These are phyloP conservation scores for Euproctis similis DNA, from an alignment of 2,888 invertebrate species.

Conservation along the genomic window DNA sequence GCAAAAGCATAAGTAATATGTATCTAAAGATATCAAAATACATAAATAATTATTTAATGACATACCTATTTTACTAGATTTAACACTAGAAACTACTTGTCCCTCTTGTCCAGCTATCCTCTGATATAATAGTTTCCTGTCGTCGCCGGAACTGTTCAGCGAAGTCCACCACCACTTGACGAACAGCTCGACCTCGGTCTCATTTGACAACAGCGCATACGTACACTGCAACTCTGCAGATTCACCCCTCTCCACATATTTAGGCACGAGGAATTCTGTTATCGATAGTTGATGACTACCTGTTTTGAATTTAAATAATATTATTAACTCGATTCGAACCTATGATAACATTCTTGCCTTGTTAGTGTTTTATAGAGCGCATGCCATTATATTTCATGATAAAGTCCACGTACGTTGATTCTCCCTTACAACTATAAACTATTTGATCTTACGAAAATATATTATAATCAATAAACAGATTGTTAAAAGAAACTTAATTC, in stretches of 20 bases:
- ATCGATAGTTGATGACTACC: slow-evolving; percentile 49
- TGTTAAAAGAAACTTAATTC: no score
- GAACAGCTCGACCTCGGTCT: slow-evolving; percentile 28
- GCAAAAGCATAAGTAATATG: no score
- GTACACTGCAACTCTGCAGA: slow-evolving; percentile 41
- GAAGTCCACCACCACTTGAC: slow-evolving; percentile 63
- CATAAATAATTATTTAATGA: slow-evolving; percentile 1
- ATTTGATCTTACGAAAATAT: no score
- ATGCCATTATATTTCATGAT: no score
- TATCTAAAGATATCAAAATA: no score
- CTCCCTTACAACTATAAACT: no score
- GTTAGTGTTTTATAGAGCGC: not conserved
- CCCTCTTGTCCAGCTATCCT: slow-evolving; percentile 30
- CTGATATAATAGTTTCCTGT: slow-evolving; percentile 43
- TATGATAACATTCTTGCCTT: no score
- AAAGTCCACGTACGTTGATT: no score
- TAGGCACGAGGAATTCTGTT: slow-evolving; percentile 50
- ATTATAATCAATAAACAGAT: no score
- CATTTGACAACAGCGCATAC: slow-evolving; percentile 27
- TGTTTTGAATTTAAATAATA: slow-evolving; percentile 27
- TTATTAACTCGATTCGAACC: no score
- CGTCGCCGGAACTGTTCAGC: slow-evolving; percentile 23
- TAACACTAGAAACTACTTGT: slow-evolving; percentile 19
- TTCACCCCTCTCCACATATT: slow-evolving; percentile 33
- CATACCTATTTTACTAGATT: slow-evolving; percentile 34